Conservation (phyloP, 2,888 invertebrate species). For the Coecobrya sp. region DNA sequence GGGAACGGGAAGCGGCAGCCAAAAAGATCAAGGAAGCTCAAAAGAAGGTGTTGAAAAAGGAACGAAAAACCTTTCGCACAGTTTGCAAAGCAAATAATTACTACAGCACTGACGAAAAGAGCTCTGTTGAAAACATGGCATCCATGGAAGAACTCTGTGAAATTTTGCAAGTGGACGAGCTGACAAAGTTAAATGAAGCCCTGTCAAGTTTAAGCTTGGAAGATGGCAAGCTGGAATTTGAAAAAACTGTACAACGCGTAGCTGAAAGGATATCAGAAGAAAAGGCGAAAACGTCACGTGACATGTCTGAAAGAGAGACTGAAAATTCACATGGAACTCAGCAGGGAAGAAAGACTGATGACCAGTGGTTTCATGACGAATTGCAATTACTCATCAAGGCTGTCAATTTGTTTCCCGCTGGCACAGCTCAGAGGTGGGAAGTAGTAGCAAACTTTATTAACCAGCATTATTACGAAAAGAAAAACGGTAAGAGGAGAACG, state of each 20-base stretch:
- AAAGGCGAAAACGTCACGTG: constrained; percentile 87
- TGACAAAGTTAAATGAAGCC: constrained; percentile 87
- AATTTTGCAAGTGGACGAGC: constrained; percentile 88
- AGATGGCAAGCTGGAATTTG: constrained; percentile 91
- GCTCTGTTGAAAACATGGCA: constrained; percentile 94
- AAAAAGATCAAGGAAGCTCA: constrained; percentile 95
- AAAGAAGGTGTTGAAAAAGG: constrained; percentile 95
- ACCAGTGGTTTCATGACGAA: constrained; percentile 95
- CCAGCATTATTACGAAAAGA: constrained; percentile 90
- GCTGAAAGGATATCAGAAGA: constrained; percentile 92
- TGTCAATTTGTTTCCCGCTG: constrained; percentile 99
- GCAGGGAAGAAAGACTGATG: constrained; percentile 88
- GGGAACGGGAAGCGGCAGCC: constrained; percentile 93
- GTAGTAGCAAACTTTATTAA: constrained; percentile 98
- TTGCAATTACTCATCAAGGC: constrained; percentile 97
- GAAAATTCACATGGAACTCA: constrained; percentile 88
- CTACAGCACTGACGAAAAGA: constrained; percentile 92
- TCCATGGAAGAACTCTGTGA: constrained; percentile 98
- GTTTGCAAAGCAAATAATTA: constrained; percentile 94
- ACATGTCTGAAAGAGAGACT: constrained; percentile 80
- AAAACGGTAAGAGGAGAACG: constrained; percentile 90
- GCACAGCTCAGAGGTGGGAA: constrained; percentile 93
- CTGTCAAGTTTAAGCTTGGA: constrained; percentile 86
- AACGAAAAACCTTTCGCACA: constrained; percentile 94
- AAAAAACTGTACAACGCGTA: constrained; percentile 91